Conservation (phyloP, 35 echinoderm and acorn worm species). For the Antedon bifida region DNA sequence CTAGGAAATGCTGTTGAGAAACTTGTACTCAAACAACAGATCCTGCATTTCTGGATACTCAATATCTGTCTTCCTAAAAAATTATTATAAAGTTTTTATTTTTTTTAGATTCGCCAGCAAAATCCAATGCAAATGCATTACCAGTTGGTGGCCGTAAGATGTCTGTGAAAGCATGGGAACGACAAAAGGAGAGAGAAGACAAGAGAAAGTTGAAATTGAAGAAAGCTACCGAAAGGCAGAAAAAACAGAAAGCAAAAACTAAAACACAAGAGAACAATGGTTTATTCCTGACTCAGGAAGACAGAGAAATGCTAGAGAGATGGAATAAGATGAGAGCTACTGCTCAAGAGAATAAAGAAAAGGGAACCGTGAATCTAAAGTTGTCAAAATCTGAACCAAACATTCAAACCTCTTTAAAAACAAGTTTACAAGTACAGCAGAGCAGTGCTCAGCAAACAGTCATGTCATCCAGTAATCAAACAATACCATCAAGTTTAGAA, state of each 20-base stretch:
- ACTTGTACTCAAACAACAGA: too few relatives aligned
- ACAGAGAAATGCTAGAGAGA: constrained; percentile 68
- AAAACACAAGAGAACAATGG: constrained; percentile 28
- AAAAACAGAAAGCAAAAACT: constrained; percentile 32
- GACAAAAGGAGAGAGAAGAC: constrained; percentile 86
- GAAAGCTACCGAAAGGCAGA: constrained; percentile 59
- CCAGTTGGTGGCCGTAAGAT: constrained; percentile 47
- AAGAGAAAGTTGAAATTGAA: constrained; percentile 56
- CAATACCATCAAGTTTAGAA: not conserved
- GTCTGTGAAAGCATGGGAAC: constrained; percentile 46
- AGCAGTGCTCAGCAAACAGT: not conserved
- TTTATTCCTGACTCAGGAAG: constrained; percentile 46
- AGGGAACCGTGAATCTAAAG: not conserved
- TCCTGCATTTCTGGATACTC: too few relatives aligned
- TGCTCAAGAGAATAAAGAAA: not conserved
- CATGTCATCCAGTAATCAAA: not conserved
- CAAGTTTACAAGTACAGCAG: not conserved
- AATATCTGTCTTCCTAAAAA: too few relatives aligned
- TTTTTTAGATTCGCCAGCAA: not conserved
- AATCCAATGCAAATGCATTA: not conserved
- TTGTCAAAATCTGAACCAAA: not conserved
- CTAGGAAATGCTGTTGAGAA: too few relatives aligned
- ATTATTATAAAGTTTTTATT: not conserved
- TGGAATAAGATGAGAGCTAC: constrained; percentile 82
- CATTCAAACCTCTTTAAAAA: not conserved